Evolutionary conservation across 2,113 vertebrate genomes (phyloP).

Genomic region (Siniperca chuatsi): DNA sequence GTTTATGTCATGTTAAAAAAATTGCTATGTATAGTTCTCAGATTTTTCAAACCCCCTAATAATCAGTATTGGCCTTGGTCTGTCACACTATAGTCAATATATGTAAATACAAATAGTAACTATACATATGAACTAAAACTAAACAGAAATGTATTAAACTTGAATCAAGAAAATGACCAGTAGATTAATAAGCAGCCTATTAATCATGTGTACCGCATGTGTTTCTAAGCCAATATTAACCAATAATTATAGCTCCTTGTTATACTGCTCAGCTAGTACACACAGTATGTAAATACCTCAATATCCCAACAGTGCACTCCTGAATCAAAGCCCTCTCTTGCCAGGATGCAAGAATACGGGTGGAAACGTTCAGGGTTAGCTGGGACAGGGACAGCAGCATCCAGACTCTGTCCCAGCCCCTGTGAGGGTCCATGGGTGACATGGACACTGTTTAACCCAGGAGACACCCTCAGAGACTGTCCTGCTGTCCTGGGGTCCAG

Average conservation of each 20-base stretch:
- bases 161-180: not conserved
- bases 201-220: not conserved
- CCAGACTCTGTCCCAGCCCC: not conserved
- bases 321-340: conserved; percentile 48
- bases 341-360: conserved; percentile 34
- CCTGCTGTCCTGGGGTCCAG: conserved; percentile 64
- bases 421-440: not conserved
- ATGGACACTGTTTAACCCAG: conserved; percentile 43
- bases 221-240: not conserved
- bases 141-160: not conserved
- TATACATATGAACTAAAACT: too few species aligned
- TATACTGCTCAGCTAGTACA: not conserved
- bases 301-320: conserved; percentile 55
- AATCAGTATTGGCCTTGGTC: too few species aligned
- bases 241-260: not conserved
- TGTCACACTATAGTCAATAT: too few species aligned
- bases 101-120: too few species aligned
- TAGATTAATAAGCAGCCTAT: not conserved
- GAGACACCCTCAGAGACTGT: conserved; percentile 18
- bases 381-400: not conserved
- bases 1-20: too few species aligned
- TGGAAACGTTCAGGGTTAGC: conserved; percentile 45
- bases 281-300: conserved; percentile 25
- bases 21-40: too few species aligned
- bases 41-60: too few species aligned